phyloP scores from a whole-genome alignment of 2,888 invertebrate genomes.

The Corbicula japonica region DNA sequence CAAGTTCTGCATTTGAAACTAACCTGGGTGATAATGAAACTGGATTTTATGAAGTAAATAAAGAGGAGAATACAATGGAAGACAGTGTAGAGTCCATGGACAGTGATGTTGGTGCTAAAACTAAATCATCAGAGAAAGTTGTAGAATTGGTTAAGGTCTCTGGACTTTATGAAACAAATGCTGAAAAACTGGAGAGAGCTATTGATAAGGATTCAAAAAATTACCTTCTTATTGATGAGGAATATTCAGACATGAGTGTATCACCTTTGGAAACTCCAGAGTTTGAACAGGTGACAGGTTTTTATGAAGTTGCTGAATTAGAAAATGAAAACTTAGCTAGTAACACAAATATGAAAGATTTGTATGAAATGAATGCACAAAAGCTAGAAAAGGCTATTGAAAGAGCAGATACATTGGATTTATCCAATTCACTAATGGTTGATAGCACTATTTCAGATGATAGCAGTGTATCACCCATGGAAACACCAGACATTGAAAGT shows the following conservation, averaged over 20 bases:
- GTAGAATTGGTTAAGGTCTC: conserved; percentile 29
- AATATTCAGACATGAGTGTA: conserved; percentile 38
- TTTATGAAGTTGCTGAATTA: conserved; percentile 36
- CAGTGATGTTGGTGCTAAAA: too few species aligned
- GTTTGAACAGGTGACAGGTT: conserved; percentile 40
- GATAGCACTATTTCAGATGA: conserved; percentile 29
- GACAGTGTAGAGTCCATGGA: not conserved
- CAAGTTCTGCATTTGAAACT: conserved; percentile 34
- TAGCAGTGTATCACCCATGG: conserved; percentile 52
- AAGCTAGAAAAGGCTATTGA: conserved; percentile 27
- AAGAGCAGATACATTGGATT: conserved; percentile 16
- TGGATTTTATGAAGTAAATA: conserved; percentile 59
- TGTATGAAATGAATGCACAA: conserved; percentile 29
- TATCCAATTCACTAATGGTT: conserved; percentile 11
- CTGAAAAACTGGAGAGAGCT: conserved; percentile 16
- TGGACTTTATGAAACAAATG: conserved; percentile 51
- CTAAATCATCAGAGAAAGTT: too few species aligned
- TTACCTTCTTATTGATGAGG: conserved; percentile 19
- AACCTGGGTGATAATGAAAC: conserved; percentile 56
- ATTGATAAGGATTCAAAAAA: conserved; percentile 20
- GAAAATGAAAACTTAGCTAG: conserved; percentile 5
- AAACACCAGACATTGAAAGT: conserved; percentile 55
- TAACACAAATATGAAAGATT: too few species aligned
- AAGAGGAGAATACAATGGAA: conserved; percentile 17
- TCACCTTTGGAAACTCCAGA: conserved; percentile 53